These are phyloP conservation scores for Aldabrachelys gigantea DNA, from an alignment of 2,113 vertebrate species.

Conservation along the genomic window DNA sequence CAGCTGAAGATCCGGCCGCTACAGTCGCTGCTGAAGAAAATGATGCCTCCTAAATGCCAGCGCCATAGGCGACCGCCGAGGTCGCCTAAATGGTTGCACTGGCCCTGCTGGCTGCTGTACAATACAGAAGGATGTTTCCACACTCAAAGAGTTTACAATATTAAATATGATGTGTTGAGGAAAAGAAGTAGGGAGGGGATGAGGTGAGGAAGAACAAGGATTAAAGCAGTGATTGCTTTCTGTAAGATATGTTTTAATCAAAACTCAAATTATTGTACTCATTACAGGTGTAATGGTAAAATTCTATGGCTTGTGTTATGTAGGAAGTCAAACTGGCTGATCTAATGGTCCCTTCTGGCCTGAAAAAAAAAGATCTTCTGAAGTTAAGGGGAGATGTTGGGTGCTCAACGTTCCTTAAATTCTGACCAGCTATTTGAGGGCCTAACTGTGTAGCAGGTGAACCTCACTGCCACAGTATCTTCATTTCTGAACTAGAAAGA, in stretches of 20 bases:
- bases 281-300: neutral
- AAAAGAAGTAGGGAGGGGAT: constrained; percentile 27
- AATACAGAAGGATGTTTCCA: constrained; percentile 1
- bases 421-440: accelerated
- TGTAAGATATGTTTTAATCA: neutral
- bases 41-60: too few relatives aligned
- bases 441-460: neutral
- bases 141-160: neutral
- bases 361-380: neutral
- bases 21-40: too few relatives aligned
- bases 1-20: too few relatives aligned
- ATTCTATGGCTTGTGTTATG: neutral
- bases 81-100: too few relatives aligned
- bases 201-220: neutral
- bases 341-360: neutral
- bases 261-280: neutral
- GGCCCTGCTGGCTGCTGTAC: neutral
- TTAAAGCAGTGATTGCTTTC: neutral
- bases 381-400: accelerated
- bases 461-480: accelerated
- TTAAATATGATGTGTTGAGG: neutral
- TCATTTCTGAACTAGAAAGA: neutral
- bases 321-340: neutral
- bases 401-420: neutral
- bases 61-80: too few relatives aligned